Conservation (phyloP, 2,888 invertebrate genomes). For the Furcula furcula region DNA sequence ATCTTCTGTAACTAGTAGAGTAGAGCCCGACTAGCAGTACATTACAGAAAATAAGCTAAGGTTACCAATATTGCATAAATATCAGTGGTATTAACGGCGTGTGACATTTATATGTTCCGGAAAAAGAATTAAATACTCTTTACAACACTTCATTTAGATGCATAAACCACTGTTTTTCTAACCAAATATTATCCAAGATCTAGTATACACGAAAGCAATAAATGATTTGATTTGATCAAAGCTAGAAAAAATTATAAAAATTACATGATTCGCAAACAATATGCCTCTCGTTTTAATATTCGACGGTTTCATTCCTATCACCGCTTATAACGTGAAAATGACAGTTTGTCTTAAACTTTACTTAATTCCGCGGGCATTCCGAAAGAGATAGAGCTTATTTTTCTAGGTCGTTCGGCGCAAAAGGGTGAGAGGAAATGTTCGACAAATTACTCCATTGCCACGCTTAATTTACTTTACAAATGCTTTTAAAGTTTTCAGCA, state of each 20-base stretch:
- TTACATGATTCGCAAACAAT: background rate
- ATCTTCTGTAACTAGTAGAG: too few relatives aligned
- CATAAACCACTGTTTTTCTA: background rate
- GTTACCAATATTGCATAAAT: too few relatives aligned
- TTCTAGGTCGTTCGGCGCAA: constrained; percentile 50
- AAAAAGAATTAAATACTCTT: background rate
- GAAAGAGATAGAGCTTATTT: constrained; percentile 44
- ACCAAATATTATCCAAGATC: too few relatives aligned
- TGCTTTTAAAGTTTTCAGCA: constrained; percentile 55
- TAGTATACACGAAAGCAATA: too few relatives aligned
- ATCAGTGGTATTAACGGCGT: too few relatives aligned
- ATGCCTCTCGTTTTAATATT: background rate
- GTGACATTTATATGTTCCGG: too few relatives aligned
- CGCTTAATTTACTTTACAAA: constrained; percentile 69
- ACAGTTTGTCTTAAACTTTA: constrained; percentile 54
- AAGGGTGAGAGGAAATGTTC: constrained; percentile 52
- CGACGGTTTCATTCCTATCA: constrained; percentile 9
- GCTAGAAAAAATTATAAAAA: background rate
- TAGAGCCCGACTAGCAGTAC: too few relatives aligned
- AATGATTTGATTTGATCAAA: background rate
- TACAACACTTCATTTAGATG: background rate
- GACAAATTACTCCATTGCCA: constrained; percentile 61
- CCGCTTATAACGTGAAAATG: constrained; percentile 40
- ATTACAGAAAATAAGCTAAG: too few relatives aligned
- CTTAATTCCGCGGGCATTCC: constrained; percentile 42